phyloP scores from a whole-genome alignment of 2,888 invertebrate genomes.

The Auanema freiburgensis region DNA sequence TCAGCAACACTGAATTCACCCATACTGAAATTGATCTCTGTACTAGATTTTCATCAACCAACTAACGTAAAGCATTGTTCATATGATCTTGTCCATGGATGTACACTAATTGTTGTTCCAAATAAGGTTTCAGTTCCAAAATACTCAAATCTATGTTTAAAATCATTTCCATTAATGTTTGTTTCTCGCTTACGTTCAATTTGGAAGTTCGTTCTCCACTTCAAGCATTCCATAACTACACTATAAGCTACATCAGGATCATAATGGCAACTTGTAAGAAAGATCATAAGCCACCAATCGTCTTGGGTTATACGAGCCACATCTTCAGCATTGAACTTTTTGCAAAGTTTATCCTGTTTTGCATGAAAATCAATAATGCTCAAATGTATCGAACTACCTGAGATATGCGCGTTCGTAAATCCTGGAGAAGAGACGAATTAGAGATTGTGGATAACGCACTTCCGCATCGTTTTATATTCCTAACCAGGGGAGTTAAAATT shows the following conservation, averaged over 20 bases:
- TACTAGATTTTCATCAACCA: neutral
- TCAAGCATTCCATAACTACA: conserved; percentile 53
- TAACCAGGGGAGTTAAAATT: too few species aligned
- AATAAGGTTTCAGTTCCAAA: conserved; percentile 40
- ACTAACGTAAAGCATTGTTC: conserved; percentile 46
- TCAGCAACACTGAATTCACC: conserved; percentile 51
- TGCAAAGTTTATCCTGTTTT: conserved; percentile 15
- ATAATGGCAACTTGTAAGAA: conserved; percentile 36
- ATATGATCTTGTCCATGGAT: conserved; percentile 51
- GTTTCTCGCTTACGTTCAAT: conserved; percentile 44
- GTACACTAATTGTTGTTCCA: conserved; percentile 52
- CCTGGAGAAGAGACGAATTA: too few species aligned
- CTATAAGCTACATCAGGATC: conserved; percentile 56
- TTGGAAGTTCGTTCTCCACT: conserved; percentile 50
- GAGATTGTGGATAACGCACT: too few species aligned
- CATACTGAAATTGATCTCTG: conserved; percentile 56
- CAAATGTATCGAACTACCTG: too few species aligned
- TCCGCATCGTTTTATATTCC: too few species aligned
- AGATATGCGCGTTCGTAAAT: too few species aligned
- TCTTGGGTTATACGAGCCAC: conserved; percentile 38
- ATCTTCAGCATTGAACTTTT: conserved; percentile 26
- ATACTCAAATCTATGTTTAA: conserved; percentile 47
- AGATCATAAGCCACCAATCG: conserved; percentile 49
- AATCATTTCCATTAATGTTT: neutral
- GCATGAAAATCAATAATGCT: too few species aligned